Percentiles rank a stretch among this genome's conserved stretches.
Evolutionary conservation across 1,140 invertebrate species (phyloP).

Genomic region (Drosophila nigromelanica): DNA sequence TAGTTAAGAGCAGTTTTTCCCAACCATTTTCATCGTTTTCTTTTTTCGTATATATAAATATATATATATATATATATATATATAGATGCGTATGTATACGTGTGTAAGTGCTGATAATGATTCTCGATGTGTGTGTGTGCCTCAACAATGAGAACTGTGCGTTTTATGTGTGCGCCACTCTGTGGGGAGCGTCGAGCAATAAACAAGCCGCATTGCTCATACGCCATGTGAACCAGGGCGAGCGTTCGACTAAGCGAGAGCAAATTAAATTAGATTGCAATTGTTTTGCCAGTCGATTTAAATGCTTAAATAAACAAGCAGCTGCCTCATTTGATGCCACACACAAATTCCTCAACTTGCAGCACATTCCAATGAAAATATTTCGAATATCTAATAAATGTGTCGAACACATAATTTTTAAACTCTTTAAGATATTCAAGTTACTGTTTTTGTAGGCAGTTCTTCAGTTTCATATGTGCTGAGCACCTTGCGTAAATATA

Average conservation of each 20-base stretch:
- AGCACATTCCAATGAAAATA: conserved; percentile 6
- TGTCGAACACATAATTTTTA: neutral
- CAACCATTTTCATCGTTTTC: conserved; percentile 37
- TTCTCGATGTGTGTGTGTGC: conserved; percentile 35
- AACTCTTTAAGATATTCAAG: neutral
- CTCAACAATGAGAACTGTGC: conserved; percentile 35
- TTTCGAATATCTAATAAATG: neutral
- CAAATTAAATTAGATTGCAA: conserved; percentile 74
- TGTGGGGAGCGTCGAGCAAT: conserved; percentile 49
- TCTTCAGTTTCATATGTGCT: too few relatives aligned
- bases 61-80: conserved; percentile 16
- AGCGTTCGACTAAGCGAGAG: conserved; percentile 13
- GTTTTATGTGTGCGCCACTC: conserved; percentile 54
- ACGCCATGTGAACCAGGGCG: conserved; percentile 54
- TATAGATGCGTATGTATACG: too few relatives aligned
- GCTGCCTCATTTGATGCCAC: neutral
- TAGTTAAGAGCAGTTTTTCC: conserved; percentile 73
- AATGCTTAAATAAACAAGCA: conserved; percentile 41
- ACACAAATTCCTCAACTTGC: conserved; percentile 6
- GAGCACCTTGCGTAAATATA: too few relatives aligned
- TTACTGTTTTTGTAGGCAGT: neutral
- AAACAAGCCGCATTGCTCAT: conserved; percentile 76
- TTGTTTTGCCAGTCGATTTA: conserved; percentile 53
- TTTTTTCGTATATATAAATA: neutral
- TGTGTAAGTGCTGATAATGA: conserved; percentile 73